Evolutionary conservation across 2,888 invertebrate genomes (phyloP).

Genomic region (Ommatoiulus sabulosus): DNA sequence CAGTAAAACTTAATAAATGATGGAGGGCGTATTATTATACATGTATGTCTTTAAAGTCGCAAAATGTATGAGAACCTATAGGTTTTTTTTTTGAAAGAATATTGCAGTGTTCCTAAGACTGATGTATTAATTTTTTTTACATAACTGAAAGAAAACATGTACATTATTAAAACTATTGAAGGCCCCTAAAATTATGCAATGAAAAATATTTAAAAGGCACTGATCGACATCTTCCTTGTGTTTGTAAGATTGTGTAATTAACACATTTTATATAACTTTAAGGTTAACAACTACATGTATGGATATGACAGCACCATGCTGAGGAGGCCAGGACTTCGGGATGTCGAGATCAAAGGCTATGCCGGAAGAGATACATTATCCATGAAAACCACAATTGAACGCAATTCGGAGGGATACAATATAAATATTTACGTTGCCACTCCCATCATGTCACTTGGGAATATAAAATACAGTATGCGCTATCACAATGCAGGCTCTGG

Average conservation of each 20-base stretch:
- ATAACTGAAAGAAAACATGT: too few species aligned
- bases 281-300: slow-evolving; percentile 45
- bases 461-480: not conserved
- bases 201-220: too few species aligned
- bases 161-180: too few species aligned
- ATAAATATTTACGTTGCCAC: slow-evolving; percentile 29
- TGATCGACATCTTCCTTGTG: too few species aligned
- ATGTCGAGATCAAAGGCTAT: not conserved
- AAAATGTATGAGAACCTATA: too few species aligned
- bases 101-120: too few species aligned
- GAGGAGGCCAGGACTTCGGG: not conserved
- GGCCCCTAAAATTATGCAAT: too few species aligned
- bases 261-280: not conserved
- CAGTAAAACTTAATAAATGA: too few species aligned
- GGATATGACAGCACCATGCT: not conserved
- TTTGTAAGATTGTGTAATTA: not conserved
- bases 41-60: too few species aligned
- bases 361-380: slow-evolving; percentile 1
- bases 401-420: not conserved
- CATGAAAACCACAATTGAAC: not conserved
- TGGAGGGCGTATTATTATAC: too few species aligned
- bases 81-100: too few species aligned
- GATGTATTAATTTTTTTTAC: too few species aligned
- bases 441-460: slow-evolving; percentile 1
- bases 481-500: not conserved